A percentile compares a stretch with the other conserved stretches of the same genome.
These are phyloP conservation scores for Chiroxiphia lanceolata DNA, from an alignment of 2,797 vertebrate species.

Conservation along the genomic window DNA sequence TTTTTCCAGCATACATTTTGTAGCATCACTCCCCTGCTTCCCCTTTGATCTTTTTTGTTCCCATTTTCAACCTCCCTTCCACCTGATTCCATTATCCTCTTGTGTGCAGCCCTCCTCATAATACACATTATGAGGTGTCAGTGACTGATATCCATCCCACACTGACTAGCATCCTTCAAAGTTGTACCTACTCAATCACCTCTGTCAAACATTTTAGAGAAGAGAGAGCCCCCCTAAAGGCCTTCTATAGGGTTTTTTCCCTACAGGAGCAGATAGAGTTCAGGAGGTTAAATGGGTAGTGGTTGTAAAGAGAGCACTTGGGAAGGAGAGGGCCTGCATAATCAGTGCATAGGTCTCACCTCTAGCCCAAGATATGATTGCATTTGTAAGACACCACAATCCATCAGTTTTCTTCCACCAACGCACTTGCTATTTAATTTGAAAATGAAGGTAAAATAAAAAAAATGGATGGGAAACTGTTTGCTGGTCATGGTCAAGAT, in stretches of 20 bases:
- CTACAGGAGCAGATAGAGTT: not conserved
- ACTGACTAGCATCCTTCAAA: not conserved
- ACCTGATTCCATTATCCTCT: not conserved
- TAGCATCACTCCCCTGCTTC: not conserved
- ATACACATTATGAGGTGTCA: not conserved
- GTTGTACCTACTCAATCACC: not conserved
- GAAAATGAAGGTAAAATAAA: not conserved
- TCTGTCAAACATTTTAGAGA: not conserved
- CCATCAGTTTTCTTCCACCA: not conserved
- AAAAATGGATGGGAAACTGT: not conserved
- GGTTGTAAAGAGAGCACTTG: not conserved
- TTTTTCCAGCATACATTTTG: not conserved
- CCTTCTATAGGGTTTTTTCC: not conserved
- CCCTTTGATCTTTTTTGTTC: not conserved
- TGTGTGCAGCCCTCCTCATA: not conserved
- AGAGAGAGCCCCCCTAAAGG: not conserved
- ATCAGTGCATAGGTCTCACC: not conserved
- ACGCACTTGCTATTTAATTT: not conserved
- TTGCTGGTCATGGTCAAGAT: not conserved
- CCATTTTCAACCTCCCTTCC: not conserved
- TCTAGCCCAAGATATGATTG: not conserved
- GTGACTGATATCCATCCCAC: not conserved
- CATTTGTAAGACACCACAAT: not conserved
- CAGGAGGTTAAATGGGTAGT: not conserved
- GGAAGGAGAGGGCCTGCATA: not conserved